Evolutionary conservation across 1,140 invertebrate species (phyloP).

Genomic region (Meloidogyne chitwoodi): DNA sequence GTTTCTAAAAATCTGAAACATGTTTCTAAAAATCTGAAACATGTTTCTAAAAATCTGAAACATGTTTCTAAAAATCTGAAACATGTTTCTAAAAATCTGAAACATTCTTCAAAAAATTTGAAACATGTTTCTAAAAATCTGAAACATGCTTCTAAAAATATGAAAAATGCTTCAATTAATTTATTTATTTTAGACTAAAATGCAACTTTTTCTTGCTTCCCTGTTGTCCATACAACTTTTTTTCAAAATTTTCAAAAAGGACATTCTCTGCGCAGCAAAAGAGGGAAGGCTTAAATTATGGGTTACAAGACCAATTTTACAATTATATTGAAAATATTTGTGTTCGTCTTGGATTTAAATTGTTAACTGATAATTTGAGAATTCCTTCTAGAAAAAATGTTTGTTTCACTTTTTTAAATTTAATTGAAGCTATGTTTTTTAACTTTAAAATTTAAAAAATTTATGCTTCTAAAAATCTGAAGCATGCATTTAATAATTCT

Average conservation of each 20-base stretch:
- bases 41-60: neutral
- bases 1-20: neutral
- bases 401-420: slow-evolving; percentile 18
- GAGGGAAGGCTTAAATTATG: neutral
- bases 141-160: too few relatives aligned
- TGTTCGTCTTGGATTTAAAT: slow-evolving; percentile 24
- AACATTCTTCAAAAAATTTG: neutral
- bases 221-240: slow-evolving; percentile 36
- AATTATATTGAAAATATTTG: slow-evolving; percentile 29
- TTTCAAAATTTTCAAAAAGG: slow-evolving; percentile 9
- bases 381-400: slow-evolving; percentile 41
- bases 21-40: neutral
- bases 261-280: slow-evolving; percentile 8
- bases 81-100: neutral
- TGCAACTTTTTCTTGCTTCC: slow-evolving; percentile 40
- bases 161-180: neutral
- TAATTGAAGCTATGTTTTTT: too few relatives aligned
- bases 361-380: slow-evolving; percentile 28
- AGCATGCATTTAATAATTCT: too few relatives aligned
- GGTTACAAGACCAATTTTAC: slow-evolving; percentile 31
- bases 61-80: neutral
- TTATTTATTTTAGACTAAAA: slow-evolving; percentile 4
- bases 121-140: neutral
- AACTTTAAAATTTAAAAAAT: too few relatives aligned
- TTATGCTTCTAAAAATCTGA: too few relatives aligned